These are phyloP conservation scores for Dipodomys stephensi DNA, from an alignment of 2,113 vertebrate species.

Conservation along the genomic window DNA sequence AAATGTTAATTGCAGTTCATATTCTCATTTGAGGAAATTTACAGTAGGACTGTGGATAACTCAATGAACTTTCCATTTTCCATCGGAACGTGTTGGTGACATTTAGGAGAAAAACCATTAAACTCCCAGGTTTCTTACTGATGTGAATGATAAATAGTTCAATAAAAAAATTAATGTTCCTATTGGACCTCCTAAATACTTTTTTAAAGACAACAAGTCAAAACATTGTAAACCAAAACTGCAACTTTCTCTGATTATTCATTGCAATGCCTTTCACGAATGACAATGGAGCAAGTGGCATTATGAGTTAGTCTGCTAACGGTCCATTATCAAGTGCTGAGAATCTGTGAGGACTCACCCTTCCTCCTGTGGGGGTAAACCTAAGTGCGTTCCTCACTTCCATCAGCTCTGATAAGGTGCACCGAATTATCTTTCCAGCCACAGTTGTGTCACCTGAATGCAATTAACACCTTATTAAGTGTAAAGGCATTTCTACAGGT, in stretches of 20 bases:
- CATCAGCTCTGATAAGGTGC: conserved; percentile 66
- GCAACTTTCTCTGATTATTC: conserved; percentile 69
- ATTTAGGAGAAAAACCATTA: not conserved
- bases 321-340: conserved; percentile 61
- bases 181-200: not conserved
- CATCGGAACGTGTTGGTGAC: not conserved
- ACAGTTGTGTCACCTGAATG: conserved; percentile 66
- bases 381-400: conserved; percentile 28
- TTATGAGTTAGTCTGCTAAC: conserved; percentile 48
- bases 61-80: conserved; percentile 35
- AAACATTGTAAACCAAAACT: conserved; percentile 68
- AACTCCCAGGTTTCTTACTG: conserved; percentile 23
- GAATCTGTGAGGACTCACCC: conserved; percentile 44
- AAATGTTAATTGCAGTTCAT: conserved; percentile 35
- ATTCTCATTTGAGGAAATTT: conserved; percentile 17
- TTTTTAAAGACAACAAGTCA: conserved; percentile 45
- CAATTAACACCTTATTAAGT: conserved; percentile 80
- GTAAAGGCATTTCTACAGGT: conserved; percentile 70
- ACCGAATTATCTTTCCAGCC: conserved; percentile 68
- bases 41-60: not conserved
- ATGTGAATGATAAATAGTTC: conserved; percentile 29
- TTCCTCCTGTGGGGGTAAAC: conserved; percentile 47
- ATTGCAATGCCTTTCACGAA: conserved; percentile 65
- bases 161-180: conserved; percentile 64
- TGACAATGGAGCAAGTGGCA: conserved; percentile 9